Conservation (phyloP, 2,797 vertebrate genomes). For the Phyllotis vaccarum region DNA sequence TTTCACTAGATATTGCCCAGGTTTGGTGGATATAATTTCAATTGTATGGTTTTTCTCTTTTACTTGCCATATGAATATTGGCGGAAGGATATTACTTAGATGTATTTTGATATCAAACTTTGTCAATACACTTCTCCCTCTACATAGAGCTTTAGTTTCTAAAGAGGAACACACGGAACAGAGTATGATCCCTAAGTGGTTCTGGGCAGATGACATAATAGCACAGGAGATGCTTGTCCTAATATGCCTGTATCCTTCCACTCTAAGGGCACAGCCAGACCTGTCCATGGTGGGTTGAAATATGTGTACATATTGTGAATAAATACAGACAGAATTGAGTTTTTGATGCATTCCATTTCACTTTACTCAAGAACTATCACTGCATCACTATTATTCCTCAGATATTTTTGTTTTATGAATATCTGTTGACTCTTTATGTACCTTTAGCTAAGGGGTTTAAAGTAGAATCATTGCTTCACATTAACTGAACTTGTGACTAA, state of each 20-base stretch:
- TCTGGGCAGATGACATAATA: not conserved
- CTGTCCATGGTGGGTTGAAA: not conserved
- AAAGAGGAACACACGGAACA: slow-evolving; percentile 43
- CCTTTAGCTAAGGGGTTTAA: slow-evolving; percentile 1
- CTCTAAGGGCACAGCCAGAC: not conserved
- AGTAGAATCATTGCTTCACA: slow-evolving; percentile 20
- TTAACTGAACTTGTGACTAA: not conserved
- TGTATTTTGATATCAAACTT: slow-evolving; percentile 43
- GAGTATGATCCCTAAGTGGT: not conserved
- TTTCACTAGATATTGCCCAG: not conserved
- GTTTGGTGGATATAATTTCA: slow-evolving; percentile 16
- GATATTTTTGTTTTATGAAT: not conserved
- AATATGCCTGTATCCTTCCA: not conserved
- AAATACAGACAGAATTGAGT: not conserved
- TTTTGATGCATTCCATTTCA: not conserved
- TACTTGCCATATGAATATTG: not conserved
- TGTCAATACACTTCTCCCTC: not conserved
- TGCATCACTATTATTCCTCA: not conserved
- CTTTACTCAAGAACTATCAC: not conserved
- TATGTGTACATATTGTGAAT: not conserved
- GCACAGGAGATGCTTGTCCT: not conserved
- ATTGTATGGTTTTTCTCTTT: not conserved
- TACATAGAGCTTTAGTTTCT: not conserved
- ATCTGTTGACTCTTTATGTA: slow-evolving; percentile 15
- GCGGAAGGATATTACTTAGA: not conserved